Evolutionary conservation across 2,113 vertebrate genomes (phyloP).

Genomic region (Rhinoptilus africanus): DNA sequence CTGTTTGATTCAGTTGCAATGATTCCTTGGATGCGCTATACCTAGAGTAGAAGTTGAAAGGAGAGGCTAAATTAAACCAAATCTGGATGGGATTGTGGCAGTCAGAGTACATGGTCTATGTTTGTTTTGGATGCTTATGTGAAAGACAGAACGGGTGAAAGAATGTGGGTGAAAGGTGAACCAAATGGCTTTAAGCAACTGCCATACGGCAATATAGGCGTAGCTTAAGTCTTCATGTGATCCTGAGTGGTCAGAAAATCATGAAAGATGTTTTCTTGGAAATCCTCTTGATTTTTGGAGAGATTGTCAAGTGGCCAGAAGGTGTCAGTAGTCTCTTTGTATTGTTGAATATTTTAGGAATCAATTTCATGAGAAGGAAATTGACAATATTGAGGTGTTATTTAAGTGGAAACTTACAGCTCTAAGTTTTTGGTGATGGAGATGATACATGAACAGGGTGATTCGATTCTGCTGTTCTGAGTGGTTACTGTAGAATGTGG

Average conservation of each 20-base stretch:
- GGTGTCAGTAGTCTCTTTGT: conserved; percentile 58
- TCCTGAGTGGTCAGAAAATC: neutral
- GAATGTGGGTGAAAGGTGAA: neutral
- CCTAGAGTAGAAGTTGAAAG: neutral
- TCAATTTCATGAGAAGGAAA: neutral
- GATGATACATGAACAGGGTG: neutral
- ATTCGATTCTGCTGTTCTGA: neutral
- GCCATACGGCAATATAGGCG: neutral
- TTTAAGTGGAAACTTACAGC: neutral
- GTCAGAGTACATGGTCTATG: neutral
- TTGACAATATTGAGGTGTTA: neutral
- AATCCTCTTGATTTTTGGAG: neutral
- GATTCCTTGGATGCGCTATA: neutral
- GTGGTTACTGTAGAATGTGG: neutral
- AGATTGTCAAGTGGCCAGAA: conserved; percentile 48
- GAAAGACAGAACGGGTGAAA: neutral
- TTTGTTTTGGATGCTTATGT: neutral
- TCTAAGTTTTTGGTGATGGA: neutral
- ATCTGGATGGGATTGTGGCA: neutral
- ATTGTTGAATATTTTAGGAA: neutral
- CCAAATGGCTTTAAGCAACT: neutral
- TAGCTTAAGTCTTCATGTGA: conserved; percentile 3
- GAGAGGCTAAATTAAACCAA: neutral
- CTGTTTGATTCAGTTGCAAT: neutral
- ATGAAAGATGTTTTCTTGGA: neutral